Percentiles rank a stretch among this genome's conserved stretches.
phyloP scores from a whole-genome alignment of 2,797 vertebrate genomes.

The Amblyraja radiata region DNA sequence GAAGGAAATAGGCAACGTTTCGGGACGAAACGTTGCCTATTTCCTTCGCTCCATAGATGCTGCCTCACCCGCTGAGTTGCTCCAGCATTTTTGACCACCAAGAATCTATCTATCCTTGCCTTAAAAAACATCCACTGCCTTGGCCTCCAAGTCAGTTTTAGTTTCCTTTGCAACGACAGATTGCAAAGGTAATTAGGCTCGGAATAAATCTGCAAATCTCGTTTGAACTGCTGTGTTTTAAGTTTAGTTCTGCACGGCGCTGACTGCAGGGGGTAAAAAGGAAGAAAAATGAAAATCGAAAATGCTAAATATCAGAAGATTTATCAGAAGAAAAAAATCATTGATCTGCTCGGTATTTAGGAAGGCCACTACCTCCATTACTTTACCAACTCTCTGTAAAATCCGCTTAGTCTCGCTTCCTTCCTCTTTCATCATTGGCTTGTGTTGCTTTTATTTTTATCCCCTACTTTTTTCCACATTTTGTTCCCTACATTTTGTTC shows the following conservation, averaged over 20 bases:
- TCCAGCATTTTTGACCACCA: too few species aligned
- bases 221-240: slow-evolving; percentile 8
- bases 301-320: neutral
- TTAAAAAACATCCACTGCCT: too few species aligned
- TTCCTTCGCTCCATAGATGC: too few species aligned
- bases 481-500: too few species aligned
- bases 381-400: neutral
- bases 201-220: neutral
- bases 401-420: neutral
- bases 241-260: neutral
- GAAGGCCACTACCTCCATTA: neutral
- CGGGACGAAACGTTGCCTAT: too few species aligned
- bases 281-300: neutral
- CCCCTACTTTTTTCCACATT: too few species aligned
- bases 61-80: too few species aligned
- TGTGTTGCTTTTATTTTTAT: neutral
- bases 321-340: neutral
- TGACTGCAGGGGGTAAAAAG: neutral
- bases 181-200: slow-evolving; percentile 6
- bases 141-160: neutral
- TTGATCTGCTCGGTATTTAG: neutral
- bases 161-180: neutral
- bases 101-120: too few species aligned
- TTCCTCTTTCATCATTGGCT: neutral
- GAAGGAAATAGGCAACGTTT: too few species aligned